These are phyloP conservation scores for Tor tambroides DNA, from an alignment of 2,113 vertebrate species.

Conservation along the genomic window DNA sequence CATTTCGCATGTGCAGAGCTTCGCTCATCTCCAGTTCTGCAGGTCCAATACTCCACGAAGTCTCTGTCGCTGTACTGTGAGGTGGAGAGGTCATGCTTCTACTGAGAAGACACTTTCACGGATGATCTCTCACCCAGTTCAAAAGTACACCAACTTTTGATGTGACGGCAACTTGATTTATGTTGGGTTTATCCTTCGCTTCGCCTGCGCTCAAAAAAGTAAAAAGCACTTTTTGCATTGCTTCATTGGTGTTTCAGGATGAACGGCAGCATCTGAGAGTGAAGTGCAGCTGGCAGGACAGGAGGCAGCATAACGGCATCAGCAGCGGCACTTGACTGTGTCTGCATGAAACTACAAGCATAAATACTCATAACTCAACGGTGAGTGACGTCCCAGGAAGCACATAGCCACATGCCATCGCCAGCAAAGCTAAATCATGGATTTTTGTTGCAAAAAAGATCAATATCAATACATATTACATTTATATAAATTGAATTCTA, in stretches of 20 bases:
- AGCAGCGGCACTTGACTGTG: conserved; percentile 15
- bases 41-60: conserved; percentile 28
- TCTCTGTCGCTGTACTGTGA: conserved; percentile 21
- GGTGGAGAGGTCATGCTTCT: conserved; percentile 46
- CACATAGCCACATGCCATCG: not conserved
- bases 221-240: not conserved
- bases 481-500: no score
- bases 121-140: not conserved
- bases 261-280: not conserved
- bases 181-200: not conserved
- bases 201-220: not conserved
- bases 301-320: not conserved
- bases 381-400: conserved; percentile 33
- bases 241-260: not conserved
- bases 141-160: not conserved
- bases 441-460: no score
- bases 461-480: no score
- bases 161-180: not conserved
- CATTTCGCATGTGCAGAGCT: not conserved
- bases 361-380: conserved; percentile 25
- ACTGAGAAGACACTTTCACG: not conserved
- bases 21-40: conserved; percentile 66
- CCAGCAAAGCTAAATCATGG: not conserved
- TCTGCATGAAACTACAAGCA: not conserved
- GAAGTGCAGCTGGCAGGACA: not conserved